Evolutionary conservation across 2,797 vertebrate species (phyloP).

Genomic region (Sebastes oblongus): DNA sequence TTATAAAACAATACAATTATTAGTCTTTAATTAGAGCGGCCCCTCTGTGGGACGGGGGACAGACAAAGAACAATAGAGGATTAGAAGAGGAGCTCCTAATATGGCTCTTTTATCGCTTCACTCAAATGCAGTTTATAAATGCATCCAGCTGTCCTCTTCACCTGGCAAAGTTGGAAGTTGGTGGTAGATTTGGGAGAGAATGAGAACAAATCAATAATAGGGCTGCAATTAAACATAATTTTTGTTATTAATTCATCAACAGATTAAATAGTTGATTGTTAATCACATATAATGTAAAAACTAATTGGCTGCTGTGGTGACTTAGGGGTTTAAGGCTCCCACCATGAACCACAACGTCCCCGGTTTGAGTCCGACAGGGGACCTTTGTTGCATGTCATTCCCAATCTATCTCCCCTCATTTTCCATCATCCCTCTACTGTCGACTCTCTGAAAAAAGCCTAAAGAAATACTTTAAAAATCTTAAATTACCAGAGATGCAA

Average conservation of each 20-base stretch:
- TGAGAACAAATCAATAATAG: neutral
- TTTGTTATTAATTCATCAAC: neutral
- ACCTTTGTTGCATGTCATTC: neutral
- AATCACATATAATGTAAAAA: neutral
- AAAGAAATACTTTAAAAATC: neutral
- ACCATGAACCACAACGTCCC: neutral
- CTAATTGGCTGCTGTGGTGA: neutral
- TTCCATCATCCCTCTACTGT: neutral
- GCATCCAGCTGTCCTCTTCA: constrained; percentile 46
- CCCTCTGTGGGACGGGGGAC: constrained; percentile 71
- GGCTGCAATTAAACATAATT: neutral
- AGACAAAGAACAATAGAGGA: constrained; percentile 76
- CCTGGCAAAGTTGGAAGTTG: constrained; percentile 18
- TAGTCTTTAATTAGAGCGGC: constrained; percentile 81
- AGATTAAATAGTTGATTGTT: neutral
- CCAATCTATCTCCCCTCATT: neutral
- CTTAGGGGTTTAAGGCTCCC: neutral
- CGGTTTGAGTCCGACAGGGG: neutral
- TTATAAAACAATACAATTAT: constrained; percentile 84
- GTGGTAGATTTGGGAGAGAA: constrained; percentile 18
- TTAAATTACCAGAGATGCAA: neutral
- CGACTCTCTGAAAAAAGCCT: neutral
- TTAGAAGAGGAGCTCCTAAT: constrained; percentile 74
- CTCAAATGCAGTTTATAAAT: constrained; percentile 70
- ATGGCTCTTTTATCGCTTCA: constrained; percentile 69